Evolutionary conservation across 2,888 invertebrate species (phyloP), one percentile per base, ranked within the genome.

Genomic region (Hedya salicella): DNA sequence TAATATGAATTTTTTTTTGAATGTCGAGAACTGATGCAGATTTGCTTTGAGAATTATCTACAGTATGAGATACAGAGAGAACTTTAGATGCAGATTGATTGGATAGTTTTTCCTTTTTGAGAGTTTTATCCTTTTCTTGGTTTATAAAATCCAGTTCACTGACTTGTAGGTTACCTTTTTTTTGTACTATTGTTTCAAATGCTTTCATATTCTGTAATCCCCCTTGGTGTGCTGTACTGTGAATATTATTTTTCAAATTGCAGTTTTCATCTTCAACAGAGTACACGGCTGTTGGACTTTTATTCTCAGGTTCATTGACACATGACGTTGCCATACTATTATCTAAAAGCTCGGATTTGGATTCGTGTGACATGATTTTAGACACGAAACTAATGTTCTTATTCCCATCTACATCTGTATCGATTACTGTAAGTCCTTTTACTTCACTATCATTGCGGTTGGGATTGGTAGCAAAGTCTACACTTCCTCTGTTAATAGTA

Each of bases 351-450:
- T 16, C 25, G 14, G 42, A 42, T 25, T 30, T 30, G 16, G 11
- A 6, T 56, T 56, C 42, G 21, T 44, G 42, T 30, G 56, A 42
- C 5, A 44, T 56, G 42, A 13, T 5, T n/a, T 56, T 21, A 14
- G 25, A 21, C 8, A 19, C 17, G 21, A 56, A 16, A 5, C 11
- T 14, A 9, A 49, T n/a, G 16, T 1, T 1, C n/a, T 56, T 19
- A 49, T n/a, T 19, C 13, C 16, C 17, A 49, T 49, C 40, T 3
- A 11, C 13, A 42, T 13, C 21, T 50, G 42, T 3, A 17, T 57
- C 13, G 2, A 30, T 2, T 8, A 19, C 17, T 44, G 50, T 14
- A 16, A 40, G 6, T 0, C 19, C 19, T 6, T 49, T 21, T 17
- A 32, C n/a, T 19, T 30, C 17, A 14, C 30, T 30, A 21, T 42